Evolutionary conservation across 2,113 vertebrate species (phyloP).

Genomic region (Rhagologus leucostigma): DNA sequence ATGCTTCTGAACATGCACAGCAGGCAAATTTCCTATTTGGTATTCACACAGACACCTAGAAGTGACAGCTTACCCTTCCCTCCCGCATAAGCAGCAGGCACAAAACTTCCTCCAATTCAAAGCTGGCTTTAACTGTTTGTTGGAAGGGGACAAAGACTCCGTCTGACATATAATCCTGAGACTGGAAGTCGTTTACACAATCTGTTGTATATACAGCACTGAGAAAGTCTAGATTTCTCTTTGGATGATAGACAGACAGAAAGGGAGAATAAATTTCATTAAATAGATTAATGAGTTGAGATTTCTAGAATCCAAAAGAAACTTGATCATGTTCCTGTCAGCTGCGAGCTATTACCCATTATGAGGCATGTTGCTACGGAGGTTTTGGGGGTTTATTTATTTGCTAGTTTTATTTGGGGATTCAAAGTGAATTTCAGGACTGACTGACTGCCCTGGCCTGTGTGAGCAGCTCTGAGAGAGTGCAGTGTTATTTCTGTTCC

Average conservation of each 20-base stretch:
- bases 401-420: background rate
- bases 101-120: background rate
- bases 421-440: background rate
- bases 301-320: background rate
- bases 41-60: background rate
- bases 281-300: background rate
- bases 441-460: background rate
- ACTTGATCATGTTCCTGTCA: background rate
- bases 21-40: background rate
- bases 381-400: background rate
- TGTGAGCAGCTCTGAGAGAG: background rate
- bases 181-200: background rate
- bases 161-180: background rate
- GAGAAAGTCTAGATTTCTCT: background rate
- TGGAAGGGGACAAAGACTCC: background rate
- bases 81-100: background rate
- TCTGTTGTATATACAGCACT: background rate
- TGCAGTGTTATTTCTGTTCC: background rate
- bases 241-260: background rate
- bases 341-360: background rate
- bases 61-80: background rate
- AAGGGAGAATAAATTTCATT: background rate
- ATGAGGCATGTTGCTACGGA: background rate
- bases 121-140: background rate
- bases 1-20: background rate